Conservation (phyloP, 1,140 invertebrate genomes). For the Caenorhabditis inopinata region DNA sequence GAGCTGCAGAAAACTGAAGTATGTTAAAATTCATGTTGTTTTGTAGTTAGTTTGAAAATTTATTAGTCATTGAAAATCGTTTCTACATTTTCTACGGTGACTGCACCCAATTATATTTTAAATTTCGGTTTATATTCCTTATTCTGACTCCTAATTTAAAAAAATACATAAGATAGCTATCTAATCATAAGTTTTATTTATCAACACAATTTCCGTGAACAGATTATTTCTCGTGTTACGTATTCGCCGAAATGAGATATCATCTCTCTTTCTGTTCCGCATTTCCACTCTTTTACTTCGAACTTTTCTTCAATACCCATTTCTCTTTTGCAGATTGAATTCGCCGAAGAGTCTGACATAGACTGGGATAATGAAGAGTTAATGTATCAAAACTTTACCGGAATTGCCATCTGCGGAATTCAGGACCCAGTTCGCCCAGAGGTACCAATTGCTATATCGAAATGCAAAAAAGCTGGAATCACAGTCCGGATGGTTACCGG, state of each 20-base stretch:
- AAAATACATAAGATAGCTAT: background rate
- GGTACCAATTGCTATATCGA: conserved; percentile 63
- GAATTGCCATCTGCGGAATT: conserved; percentile 65
- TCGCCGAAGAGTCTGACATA: conserved; percentile 48
- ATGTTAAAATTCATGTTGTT: too few species aligned
- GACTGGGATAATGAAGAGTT: conserved; percentile 66
- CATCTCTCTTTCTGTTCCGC: background rate
- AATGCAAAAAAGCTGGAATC: conserved; percentile 67
- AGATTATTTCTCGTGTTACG: background rate
- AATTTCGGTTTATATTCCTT: background rate
- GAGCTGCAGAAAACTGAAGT: conserved; percentile 29
- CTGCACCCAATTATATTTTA: too few species aligned
- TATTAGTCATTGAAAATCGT: too few species aligned
- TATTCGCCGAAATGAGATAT: conserved; percentile 10
- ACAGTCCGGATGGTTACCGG: conserved; percentile 67
- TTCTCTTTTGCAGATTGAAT: conserved; percentile 27
- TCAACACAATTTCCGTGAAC: background rate
- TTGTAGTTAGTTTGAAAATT: too few species aligned
- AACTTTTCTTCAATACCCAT: background rate
- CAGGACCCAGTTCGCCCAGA: conserved; percentile 65
- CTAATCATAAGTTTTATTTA: background rate
- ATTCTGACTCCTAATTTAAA: background rate
- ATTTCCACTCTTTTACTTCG: background rate
- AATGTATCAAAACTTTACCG: conserved; percentile 62
- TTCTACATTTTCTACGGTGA: too few species aligned